Evolutionary conservation across 2,113 vertebrate genomes (phyloP).

Genomic region (Macheiramphus alcinus): DNA sequence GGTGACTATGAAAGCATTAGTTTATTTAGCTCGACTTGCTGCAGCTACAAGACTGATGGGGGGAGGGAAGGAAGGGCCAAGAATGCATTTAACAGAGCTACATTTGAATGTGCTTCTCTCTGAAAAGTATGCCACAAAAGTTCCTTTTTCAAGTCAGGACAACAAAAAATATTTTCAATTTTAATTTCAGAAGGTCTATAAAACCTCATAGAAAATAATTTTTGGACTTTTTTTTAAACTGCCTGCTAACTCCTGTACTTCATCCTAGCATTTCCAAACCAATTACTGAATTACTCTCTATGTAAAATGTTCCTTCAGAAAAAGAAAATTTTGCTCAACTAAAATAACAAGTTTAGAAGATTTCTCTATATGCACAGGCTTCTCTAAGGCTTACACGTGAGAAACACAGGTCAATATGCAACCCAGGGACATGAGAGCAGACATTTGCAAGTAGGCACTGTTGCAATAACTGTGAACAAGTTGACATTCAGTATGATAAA

Average conservation of each 20-base stretch:
- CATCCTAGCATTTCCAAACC: background rate
- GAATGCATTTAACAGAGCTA: background rate
- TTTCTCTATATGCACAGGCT: background rate
- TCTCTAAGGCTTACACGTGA: background rate
- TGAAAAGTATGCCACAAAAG: background rate
- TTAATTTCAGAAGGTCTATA: background rate
- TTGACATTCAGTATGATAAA: too few relatives aligned
- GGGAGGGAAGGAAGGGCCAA: background rate
- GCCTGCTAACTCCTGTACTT: background rate
- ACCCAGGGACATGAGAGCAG: background rate
- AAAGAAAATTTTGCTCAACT: background rate
- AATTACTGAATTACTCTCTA: background rate
- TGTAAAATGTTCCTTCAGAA: background rate
- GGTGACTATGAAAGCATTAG: background rate
- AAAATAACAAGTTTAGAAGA: background rate
- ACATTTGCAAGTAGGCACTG: background rate
- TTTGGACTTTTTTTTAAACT: background rate
- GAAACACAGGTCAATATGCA: background rate
- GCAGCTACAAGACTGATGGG: background rate
- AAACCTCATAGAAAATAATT: background rate
- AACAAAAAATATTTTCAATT: background rate
- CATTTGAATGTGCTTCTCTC: background rate
- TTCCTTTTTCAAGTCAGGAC: background rate
- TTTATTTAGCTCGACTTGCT: background rate
- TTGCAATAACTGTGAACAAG: background rate